A percentile compares a stretch with the other conserved stretches of the same genome.
These are phyloP conservation scores for Andricus curvator DNA, from an alignment of 2,888 invertebrate genomes.

Conservation along the genomic window DNA sequence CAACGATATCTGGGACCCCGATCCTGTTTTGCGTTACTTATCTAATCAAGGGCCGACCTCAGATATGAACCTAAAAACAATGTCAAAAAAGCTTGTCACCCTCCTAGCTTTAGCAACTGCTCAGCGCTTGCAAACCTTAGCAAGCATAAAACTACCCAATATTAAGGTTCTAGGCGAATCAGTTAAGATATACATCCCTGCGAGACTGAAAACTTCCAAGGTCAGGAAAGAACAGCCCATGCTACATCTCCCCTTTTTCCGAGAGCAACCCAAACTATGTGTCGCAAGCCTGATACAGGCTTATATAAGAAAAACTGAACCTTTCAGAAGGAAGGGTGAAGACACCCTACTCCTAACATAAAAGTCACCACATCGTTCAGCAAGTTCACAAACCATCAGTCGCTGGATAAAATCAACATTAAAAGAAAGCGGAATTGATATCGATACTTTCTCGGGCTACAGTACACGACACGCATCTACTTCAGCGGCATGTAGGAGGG, in stretches of 20 bases:
- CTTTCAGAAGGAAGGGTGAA: too few species aligned
- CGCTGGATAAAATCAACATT: too few species aligned
- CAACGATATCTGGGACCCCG: slow-evolving; percentile 63
- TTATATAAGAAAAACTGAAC: too few species aligned
- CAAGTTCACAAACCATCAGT: too few species aligned
- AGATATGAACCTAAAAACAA: background rate
- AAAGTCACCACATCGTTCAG: too few species aligned
- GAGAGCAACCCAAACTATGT: background rate
- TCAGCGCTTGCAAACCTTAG: slow-evolving; percentile 46
- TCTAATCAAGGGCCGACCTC: background rate
- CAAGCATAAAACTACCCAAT: slow-evolving; percentile 31
- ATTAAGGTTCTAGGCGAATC: background rate
- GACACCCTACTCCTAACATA: too few species aligned
- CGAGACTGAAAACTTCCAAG: background rate
- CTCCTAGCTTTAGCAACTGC: slow-evolving; percentile 54
- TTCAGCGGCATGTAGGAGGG: too few species aligned
- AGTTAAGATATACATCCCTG: slow-evolving; percentile 24
- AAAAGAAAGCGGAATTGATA: too few species aligned
- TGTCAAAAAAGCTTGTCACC: slow-evolving; percentile 54
- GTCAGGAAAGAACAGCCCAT: background rate
- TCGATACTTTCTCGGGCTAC: too few species aligned
- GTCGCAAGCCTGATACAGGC: background rate
- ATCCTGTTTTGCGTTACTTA: background rate
- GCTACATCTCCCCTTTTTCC: background rate
- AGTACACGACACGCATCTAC: too few species aligned